Conservation (phyloP, 2,113 vertebrate species). For the Colossoma macropomum region DNA sequence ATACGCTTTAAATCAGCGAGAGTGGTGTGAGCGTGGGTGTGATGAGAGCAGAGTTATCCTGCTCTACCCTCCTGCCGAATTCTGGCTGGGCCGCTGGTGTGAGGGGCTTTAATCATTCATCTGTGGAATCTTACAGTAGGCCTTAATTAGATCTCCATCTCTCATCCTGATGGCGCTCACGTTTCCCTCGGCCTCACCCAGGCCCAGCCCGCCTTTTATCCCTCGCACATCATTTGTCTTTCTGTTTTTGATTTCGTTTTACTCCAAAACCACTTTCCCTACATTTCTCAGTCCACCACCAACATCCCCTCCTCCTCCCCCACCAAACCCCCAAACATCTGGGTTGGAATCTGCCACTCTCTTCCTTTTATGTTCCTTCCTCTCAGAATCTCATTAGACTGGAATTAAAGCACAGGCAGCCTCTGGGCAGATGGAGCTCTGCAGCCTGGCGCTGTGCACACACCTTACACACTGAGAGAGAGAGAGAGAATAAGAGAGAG, state of each 20-base stretch:
- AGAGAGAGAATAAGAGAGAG: neutral
- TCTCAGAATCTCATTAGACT: conserved; percentile 75
- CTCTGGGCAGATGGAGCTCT: conserved; percentile 59
- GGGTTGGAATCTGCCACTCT: conserved; percentile 42
- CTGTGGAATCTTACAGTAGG: conserved; percentile 41
- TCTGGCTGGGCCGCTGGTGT: conserved; percentile 9
- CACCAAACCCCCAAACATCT: conserved; percentile 34
- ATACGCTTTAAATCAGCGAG: conserved; percentile 24
- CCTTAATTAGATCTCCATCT: conserved; percentile 46
- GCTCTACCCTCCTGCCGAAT: neutral
- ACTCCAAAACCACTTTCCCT: conserved; percentile 39
- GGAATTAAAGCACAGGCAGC: conserved; percentile 64
- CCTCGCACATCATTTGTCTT: conserved; percentile 48
- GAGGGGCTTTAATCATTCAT: conserved; percentile 42
- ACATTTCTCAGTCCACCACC: conserved; percentile 25
- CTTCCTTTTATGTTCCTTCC: conserved; percentile 66
- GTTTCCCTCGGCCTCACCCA: conserved; percentile 23
- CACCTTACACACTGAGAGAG: conserved; percentile 66
- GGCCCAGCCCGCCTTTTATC: conserved; percentile 47
- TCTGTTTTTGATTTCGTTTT: conserved; percentile 42
- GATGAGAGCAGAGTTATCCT: conserved; percentile 4
- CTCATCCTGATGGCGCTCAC: conserved; percentile 37
- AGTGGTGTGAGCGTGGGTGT: neutral
- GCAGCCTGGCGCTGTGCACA: conserved; percentile 67
- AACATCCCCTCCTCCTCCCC: neutral